Evolutionary conservation across 2,797 vertebrate genomes (phyloP).

Genomic region (Crocodylus rhombifer): DNA sequence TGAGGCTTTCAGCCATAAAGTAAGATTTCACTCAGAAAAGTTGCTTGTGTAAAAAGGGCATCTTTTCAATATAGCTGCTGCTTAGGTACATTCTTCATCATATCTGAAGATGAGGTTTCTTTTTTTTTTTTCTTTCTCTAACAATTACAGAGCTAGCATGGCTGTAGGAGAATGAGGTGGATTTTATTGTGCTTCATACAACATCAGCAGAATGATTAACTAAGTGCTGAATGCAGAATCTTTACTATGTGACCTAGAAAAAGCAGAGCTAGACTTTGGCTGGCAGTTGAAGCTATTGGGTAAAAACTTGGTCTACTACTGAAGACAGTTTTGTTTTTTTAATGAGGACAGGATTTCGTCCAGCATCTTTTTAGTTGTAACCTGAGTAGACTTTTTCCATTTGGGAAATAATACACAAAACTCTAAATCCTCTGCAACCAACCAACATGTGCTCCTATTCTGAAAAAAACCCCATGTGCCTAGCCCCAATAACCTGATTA

Average conservation of each 20-base stretch:
- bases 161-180: not conserved
- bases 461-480: too few species aligned
- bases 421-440: not conserved
- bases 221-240: not conserved
- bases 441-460: rapidly evolving
- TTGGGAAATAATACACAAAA: not conserved
- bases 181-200: not conserved
- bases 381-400: not conserved
- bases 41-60: not conserved
- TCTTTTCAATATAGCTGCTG: not conserved
- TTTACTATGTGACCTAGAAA: not conserved
- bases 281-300: not conserved
- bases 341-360: not conserved
- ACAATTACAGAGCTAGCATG: rapidly evolving
- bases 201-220: not conserved
- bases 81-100: not conserved
- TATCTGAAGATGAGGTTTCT: not conserved
- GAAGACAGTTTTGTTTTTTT: not conserved
- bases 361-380: not conserved
- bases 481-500: not conserved
- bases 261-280: not conserved
- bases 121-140: not conserved
- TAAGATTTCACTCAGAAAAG: not conserved
- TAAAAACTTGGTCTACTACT: rapidly evolving
- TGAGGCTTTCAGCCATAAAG: not conserved